Base-by-base conservation (phyloP, 2,888 invertebrate genomes). In the Drosophila formosana region DNA sequence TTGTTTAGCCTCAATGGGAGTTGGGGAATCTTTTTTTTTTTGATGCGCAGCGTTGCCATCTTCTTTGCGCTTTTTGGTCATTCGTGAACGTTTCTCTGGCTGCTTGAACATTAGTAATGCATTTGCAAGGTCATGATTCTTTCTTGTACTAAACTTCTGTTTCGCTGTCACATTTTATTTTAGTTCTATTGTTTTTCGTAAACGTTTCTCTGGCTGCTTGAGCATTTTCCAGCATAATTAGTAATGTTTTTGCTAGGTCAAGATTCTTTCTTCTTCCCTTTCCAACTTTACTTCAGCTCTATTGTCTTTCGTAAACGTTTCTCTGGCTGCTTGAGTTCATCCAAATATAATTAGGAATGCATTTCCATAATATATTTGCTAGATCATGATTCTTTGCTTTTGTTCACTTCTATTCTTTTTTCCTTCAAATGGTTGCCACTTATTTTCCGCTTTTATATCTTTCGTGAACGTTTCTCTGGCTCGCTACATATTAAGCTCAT, bases 41-140 rank as follows among this genome's bases (percentile, higher is more conserved):
- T 2, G 5, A 2, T 30, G 6, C 4, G 5, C 30, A 13, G 4
- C 41, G 4, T 28, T 41, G 2, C 4, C 4, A 13, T 3, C 6
- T 41, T 13, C 0, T n/a, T n/a, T 53, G 4, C 28, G 4, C n/a
- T 37, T 30, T 13, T 39, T 13, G 18, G 11, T 23, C 9, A 3
- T 45, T 45, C 45, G 32, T 13, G n/a, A 55, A 55, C 43, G 55
- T 45, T 55, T 55, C 30, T 9, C 32, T n/a, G 32, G 6, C 53
- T 43, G 2, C 6, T 4, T 3, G 3, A 18, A 18, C 18, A n/a
- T 46, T 2, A 2, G 9, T 9, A 9, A 2, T 43, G 7, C 7
- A 43, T 43, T 11, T 11, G 9, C 34, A 1, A 18, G 18, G 18
- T 18, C 18, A 18, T 0, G 3, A 30, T 5, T 30, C 3, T 47